Percentiles rank a stretch among this genome's conserved stretches.
These are phyloP conservation scores for Ischnus inquisitorius DNA, from an alignment of 2,888 invertebrate species.

Conservation along the genomic window DNA sequence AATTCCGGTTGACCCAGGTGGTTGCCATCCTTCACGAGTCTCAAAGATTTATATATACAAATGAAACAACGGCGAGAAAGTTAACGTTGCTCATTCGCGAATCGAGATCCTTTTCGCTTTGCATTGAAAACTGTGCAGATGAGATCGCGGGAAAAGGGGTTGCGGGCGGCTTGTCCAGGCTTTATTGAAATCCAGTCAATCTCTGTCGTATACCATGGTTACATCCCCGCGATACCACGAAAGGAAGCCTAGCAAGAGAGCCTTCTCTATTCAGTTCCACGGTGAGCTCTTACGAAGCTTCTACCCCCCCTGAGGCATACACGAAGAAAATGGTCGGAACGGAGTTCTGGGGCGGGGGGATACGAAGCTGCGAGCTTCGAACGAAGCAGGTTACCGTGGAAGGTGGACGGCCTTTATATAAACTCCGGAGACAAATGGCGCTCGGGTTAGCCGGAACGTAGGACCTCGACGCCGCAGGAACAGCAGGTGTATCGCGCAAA, in stretches of 20 bases:
- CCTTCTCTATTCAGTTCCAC: conserved; percentile 30
- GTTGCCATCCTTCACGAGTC: conserved; percentile 1
- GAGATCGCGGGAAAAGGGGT: conserved; percentile 32
- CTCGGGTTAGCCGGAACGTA: conserved; percentile 68
- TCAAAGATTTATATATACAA: conserved; percentile 19
- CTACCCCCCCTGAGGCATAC: conserved; percentile 13
- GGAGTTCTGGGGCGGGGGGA: conserved; percentile 7
- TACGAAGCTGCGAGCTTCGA: conserved; percentile 33
- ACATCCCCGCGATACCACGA: conserved; percentile 25
- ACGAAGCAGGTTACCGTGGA: conserved; percentile 52
- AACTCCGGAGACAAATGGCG: conserved; percentile 81
- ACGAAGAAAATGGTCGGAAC: conserved; percentile 62
- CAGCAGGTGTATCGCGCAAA: conserved; percentile 81
- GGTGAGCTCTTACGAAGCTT: conserved; percentile 42
- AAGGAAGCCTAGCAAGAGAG: conserved; percentile 27
- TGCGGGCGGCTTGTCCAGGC: conserved; percentile 31
- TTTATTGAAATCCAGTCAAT: conserved; percentile 81
- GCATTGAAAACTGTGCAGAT: neutral
- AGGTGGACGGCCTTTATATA: conserved; percentile 76
- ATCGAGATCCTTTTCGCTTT: neutral
- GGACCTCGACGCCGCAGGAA: conserved; percentile 76
- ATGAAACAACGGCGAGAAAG: conserved; percentile 14
- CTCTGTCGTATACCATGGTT: conserved; percentile 71
- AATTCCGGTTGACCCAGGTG: conserved; percentile 25
- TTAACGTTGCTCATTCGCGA: conserved; percentile 1